phyloP scores from a whole-genome alignment of 2,888 invertebrate species.

The Acleris literana region DNA sequence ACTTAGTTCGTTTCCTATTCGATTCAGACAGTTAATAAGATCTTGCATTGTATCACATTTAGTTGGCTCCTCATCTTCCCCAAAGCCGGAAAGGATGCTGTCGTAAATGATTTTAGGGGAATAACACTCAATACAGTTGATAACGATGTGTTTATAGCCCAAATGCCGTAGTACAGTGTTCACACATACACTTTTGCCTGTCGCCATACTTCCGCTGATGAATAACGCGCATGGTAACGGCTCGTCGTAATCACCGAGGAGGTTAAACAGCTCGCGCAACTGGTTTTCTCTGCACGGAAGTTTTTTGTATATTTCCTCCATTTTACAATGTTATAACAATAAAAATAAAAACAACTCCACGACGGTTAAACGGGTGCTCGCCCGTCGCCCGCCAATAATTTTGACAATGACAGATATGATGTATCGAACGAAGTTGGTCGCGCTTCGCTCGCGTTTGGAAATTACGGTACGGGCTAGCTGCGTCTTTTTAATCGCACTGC shows the following conservation, averaged over 20 bases:
- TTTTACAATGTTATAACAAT: conserved; percentile 48
- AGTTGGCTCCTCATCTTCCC: conserved; percentile 63
- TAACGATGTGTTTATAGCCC: conserved; percentile 83
- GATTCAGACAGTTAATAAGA: conserved; percentile 81
- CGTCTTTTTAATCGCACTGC: conserved; percentile 33
- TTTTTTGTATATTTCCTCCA: conserved; percentile 77
- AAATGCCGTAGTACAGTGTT: conserved; percentile 83
- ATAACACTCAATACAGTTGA: conserved; percentile 94
- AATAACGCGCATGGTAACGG: conserved; percentile 88
- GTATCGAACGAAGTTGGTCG: conserved; percentile 29
- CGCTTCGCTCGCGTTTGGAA: conserved; percentile 39
- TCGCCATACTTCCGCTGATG: conserved; percentile 92
- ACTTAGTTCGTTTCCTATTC: conserved; percentile 52
- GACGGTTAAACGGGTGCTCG: conserved; percentile 17
- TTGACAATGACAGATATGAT: conserved; percentile 15
- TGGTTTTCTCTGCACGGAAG: conserved; percentile 80
- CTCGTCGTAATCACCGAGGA: conserved; percentile 83
- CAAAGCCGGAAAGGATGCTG: conserved; percentile 86
- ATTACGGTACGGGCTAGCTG: conserved; percentile 46
- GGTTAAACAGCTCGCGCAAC: conserved; percentile 73
- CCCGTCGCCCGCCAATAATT: conserved; percentile 22
- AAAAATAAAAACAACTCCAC: conserved; percentile 23
- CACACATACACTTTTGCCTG: conserved; percentile 91
- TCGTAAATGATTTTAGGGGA: conserved; percentile 90
- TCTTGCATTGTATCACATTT: conserved; percentile 88